Conservation (phyloP, 1,140 invertebrate genomes). For the Cylas formicarius region DNA sequence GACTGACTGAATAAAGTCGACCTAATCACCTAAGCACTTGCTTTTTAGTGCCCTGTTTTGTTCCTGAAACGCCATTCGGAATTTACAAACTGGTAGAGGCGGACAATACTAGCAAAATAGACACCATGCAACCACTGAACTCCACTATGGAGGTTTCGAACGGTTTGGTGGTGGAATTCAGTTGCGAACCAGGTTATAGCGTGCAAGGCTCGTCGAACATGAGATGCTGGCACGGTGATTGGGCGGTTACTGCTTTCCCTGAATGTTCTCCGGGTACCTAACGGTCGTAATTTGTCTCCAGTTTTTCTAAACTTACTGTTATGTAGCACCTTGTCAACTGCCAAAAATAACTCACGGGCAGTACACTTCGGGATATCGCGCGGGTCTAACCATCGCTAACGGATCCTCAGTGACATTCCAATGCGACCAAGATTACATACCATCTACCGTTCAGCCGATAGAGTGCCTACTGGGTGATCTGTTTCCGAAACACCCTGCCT, state of each 20-base stretch:
- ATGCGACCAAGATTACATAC: slow-evolving; percentile 56
- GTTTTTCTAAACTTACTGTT: slow-evolving; percentile 1
- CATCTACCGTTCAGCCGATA: slow-evolving; percentile 44
- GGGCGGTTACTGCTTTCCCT: slow-evolving; percentile 64
- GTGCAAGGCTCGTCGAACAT: slow-evolving; percentile 62
- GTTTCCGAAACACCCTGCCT: slow-evolving; percentile 51
- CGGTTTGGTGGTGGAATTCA: slow-evolving; percentile 56
- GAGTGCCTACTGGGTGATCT: slow-evolving; percentile 52
- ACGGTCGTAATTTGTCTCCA: slow-evolving; percentile 10
- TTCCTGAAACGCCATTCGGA: slow-evolving; percentile 56
- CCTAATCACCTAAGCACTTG: too few species aligned
- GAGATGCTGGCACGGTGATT: slow-evolving; percentile 70
- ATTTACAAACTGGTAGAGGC: slow-evolving; percentile 50
- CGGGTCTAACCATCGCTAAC: slow-evolving; percentile 70
- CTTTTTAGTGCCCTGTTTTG: slow-evolving; percentile 57
- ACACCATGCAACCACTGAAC: slow-evolving; percentile 42
- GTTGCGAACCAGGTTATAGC: slow-evolving; percentile 60
- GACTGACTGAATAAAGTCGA: neutral
- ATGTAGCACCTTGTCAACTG: slow-evolving; percentile 63
- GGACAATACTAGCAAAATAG: slow-evolving; percentile 29
- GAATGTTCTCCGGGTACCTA: slow-evolving; percentile 71
- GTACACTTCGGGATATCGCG: slow-evolving; percentile 67
- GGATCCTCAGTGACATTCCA: slow-evolving; percentile 62
- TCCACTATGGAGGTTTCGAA: slow-evolving; percentile 53
- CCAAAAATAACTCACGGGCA: slow-evolving; percentile 63